Evolutionary conservation across 53 echinoderm and acorn worm species (phyloP).

Genomic region (Crossaster papposus): DNA sequence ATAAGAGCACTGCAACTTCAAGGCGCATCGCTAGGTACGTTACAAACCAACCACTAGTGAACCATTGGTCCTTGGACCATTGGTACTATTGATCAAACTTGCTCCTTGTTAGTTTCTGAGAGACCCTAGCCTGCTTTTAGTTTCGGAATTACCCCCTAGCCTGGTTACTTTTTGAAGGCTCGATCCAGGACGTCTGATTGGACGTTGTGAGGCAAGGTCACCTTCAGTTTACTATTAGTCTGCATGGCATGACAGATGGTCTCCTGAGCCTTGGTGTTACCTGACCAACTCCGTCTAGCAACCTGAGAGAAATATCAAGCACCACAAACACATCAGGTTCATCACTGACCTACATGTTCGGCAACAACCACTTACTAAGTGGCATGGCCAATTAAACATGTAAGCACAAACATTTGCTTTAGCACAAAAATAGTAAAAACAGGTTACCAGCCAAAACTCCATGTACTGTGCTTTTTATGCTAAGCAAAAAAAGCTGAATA

Average conservation of each 20-base stretch:
- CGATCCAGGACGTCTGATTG: slow-evolving; percentile 75
- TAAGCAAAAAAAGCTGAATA: too few relatives aligned
- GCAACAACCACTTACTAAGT: too few relatives aligned
- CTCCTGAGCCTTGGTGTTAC: slow-evolving; percentile 84
- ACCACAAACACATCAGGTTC: not conserved
- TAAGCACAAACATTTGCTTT: too few relatives aligned
- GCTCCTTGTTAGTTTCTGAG: not conserved
- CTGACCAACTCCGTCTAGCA: slow-evolving; percentile 88
- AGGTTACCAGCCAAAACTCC: too few relatives aligned
- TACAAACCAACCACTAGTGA: too few relatives aligned
- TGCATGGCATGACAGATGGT: slow-evolving; percentile 95
- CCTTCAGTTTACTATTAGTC: slow-evolving; percentile 88
- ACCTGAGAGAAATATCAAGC: slow-evolving; percentile 55
- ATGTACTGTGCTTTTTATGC: too few relatives aligned
- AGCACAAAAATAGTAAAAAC: too few relatives aligned
- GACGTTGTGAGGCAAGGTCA: slow-evolving; percentile 92
- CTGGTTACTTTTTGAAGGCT: slow-evolving; percentile 67
- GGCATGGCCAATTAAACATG: too few relatives aligned
- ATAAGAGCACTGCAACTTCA: too few relatives aligned
- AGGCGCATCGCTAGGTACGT: too few relatives aligned
- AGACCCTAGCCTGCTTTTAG: not conserved
- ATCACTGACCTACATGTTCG: not conserved
- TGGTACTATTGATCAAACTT: too few relatives aligned
- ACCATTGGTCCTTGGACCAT: too few relatives aligned
- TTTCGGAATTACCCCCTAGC: not conserved